Conservation (phyloP, 2,888 invertebrate species). For the Lasioglossum morio region DNA sequence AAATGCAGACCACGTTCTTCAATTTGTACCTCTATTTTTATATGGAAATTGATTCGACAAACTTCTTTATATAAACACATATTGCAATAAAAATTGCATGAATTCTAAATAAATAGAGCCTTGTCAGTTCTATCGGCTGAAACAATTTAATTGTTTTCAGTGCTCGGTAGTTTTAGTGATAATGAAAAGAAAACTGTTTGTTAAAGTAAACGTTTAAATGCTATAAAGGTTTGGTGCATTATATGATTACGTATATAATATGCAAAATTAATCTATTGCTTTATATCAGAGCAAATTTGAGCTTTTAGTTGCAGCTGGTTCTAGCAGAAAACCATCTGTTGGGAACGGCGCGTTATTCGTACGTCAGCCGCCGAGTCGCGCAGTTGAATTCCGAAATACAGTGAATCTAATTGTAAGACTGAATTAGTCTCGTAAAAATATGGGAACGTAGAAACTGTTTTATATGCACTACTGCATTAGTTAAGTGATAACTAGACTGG, state of each 20-base stretch:
- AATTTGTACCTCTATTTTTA: too few species aligned
- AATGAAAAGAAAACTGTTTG: too few species aligned
- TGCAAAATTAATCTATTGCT: background rate
- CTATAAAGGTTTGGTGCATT: too few species aligned
- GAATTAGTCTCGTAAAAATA: constrained; percentile 6
- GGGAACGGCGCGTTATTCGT: background rate
- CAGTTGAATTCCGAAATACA: constrained; percentile 6
- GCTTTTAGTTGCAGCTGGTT: background rate
- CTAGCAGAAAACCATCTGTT: constrained; percentile 3
- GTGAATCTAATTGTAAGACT: constrained; percentile 14
- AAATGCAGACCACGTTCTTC: too few species aligned
- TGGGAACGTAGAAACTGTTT: background rate
- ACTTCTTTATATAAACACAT: too few species aligned
- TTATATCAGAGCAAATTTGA: background rate
- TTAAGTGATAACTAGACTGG: background rate
- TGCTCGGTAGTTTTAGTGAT: too few species aligned
- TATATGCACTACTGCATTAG: background rate
- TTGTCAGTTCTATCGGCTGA: too few species aligned
- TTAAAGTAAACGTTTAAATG: too few species aligned
- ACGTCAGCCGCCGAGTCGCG: constrained; percentile 5
- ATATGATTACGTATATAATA: background rate
- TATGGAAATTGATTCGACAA: too few species aligned
- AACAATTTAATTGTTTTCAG: too few species aligned
- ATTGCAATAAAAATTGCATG: too few species aligned
- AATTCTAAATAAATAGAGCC: too few species aligned